Evolutionary conservation across 2,888 invertebrate species (phyloP), one percentile per base, ranked within the genome.

Genomic region (Oxyteleia sp.): DNA sequence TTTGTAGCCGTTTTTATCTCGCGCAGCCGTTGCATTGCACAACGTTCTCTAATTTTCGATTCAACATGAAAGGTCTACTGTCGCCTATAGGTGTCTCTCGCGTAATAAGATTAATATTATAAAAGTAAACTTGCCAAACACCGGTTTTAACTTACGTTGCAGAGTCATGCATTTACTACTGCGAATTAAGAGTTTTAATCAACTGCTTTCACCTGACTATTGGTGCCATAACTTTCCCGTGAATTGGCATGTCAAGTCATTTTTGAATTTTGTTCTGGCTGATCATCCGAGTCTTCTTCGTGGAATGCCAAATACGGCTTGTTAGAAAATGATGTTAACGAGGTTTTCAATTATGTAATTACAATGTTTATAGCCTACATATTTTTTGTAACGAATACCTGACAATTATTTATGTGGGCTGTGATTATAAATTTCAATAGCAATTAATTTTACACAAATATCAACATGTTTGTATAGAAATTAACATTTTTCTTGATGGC

Each of bases 171-270:
- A 38, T 47, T 53, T 49, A 66, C 57, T 64, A 51, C 49, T 49
- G 68, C 32, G 43, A 53, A 82, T 80, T 84, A 66, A 66, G 84
- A 87, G 53, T 71, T 82, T 82, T 69, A 69, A 81, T 82, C 78
- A 55, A 61, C 43, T 55, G 76, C 79, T 83, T 86, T 86, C 86
- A 76, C 84, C 76, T 43, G 69, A 32, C 49, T 16, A 57, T 66
- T 16, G 38, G 49, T 16, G 51, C 13, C 43, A 43, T 26, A 23
- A 72, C 72, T 66, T 80, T 80, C 71, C 61, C 66, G 61, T 43
- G 80, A 63, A 78, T 71, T 63, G 64, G 41, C 69, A 47, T 51
- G 75, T 66, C 57, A 41, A 41, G 2, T 11, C 7, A 55, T 55
- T 74, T 64, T 55, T 51, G 41, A 38, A 47, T 11, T 16, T 29